Evolutionary conservation across 2,113 vertebrate species (phyloP).

Genomic region (Cnemophilus loriae): DNA sequence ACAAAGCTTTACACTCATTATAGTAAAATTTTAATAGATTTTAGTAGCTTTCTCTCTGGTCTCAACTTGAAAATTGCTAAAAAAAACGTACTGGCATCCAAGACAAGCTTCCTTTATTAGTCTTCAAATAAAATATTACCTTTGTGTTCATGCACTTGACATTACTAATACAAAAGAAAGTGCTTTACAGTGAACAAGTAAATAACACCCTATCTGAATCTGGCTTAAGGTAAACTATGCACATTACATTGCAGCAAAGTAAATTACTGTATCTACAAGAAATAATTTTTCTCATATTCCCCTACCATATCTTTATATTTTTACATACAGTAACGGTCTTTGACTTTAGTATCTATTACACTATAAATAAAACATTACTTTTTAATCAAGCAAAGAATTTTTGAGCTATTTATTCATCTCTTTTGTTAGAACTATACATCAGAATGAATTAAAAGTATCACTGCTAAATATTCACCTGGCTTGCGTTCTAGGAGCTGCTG

Average conservation of each 20-base stretch:
- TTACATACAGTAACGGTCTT: background rate
- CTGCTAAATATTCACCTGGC: conserved; percentile 75
- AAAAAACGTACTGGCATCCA: background rate
- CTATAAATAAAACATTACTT: background rate
- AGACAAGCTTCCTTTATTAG: background rate
- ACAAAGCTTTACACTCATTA: background rate
- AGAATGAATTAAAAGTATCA: background rate
- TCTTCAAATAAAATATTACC: background rate
- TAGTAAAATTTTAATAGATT: background rate
- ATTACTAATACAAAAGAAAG: background rate
- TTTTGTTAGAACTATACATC: background rate
- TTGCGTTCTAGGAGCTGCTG: conserved; percentile 91
- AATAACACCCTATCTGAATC: background rate
- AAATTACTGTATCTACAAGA: background rate
- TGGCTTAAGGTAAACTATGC: background rate
- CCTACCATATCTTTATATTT: background rate
- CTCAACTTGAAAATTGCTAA: background rate
- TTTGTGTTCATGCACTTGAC: background rate
- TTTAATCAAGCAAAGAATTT: background rate
- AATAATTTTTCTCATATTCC: background rate
- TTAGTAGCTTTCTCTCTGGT: background rate
- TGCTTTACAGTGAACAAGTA: background rate
- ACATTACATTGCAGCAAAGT: background rate
- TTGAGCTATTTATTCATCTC: background rate
- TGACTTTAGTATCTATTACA: background rate